These are phyloP conservation scores for Girardinichthys multiradiatus DNA, from an alignment of 2,113 vertebrate species.

Conservation along the genomic window DNA sequence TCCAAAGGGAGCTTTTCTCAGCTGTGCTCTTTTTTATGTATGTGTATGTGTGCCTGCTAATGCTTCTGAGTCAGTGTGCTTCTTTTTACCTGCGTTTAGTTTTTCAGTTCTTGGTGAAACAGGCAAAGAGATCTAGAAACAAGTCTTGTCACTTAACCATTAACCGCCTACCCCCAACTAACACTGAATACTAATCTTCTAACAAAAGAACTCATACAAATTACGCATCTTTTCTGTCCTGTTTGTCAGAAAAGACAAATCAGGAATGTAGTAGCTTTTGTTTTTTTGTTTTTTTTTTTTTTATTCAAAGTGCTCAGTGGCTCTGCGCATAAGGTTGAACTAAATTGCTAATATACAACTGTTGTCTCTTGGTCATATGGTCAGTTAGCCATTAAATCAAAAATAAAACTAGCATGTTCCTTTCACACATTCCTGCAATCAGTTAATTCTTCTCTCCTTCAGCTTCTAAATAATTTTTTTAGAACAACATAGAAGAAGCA, in stretches of 20 bases:
- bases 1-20: conserved; percentile 52
- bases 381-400: background rate
- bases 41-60: conserved; percentile 17
- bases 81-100: conserved; percentile 27
- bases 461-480: background rate
- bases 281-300: background rate
- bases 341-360: background rate
- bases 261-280: too few relatives aligned
- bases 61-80: conserved; percentile 14
- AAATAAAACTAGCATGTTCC: background rate
- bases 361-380: background rate
- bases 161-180: background rate
- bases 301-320: background rate
- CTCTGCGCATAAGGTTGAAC: too few relatives aligned
- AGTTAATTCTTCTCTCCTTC: background rate
- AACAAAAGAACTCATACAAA: conserved; percentile 3
- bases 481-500: too few relatives aligned
- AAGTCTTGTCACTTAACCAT: background rate
- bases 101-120: conserved; percentile 15
- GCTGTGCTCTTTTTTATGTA: conserved; percentile 36
- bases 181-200: conserved; percentile 6
- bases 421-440: background rate
- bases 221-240: background rate
- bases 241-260: too few relatives aligned
- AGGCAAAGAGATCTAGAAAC: background rate